Percentiles rank a stretch among this genome's conserved stretches.
These are phyloP conservation scores for Oeneis ivallda DNA, from an alignment of 2,888 invertebrate species.

Conservation along the genomic window DNA sequence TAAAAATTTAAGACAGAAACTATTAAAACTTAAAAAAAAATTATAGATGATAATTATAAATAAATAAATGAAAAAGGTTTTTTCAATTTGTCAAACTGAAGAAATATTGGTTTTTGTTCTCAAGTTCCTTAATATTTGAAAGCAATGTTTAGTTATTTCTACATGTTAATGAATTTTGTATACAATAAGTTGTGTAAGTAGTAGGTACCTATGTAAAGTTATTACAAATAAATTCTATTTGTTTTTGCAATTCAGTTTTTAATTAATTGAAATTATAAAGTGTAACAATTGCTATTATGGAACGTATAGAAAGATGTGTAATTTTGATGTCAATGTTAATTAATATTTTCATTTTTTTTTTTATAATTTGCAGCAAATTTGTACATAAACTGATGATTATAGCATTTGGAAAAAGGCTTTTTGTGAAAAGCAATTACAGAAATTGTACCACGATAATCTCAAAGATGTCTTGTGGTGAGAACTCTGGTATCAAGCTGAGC, in stretches of 20 bases:
- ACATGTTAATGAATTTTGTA: slow-evolving; percentile 13
- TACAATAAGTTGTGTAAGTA: not conserved
- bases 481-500: slow-evolving; percentile 68
- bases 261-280: not conserved
- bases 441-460: slow-evolving; percentile 47
- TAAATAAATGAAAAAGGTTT: no score
- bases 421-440: slow-evolving; percentile 45
- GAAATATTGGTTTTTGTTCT: no score
- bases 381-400: slow-evolving; percentile 59
- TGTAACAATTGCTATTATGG: not conserved
- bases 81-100: no score
- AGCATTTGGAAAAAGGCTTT: slow-evolving; percentile 51
- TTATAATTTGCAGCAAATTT: slow-evolving; percentile 5
- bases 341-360: not conserved
- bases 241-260: not conserved
- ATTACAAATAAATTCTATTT: slow-evolving; percentile 15
- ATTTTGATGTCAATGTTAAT: not conserved
- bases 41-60: no score
- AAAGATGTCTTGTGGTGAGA: slow-evolving; percentile 61
- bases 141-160: not conserved
- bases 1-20: no score
- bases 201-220: slow-evolving; percentile 5
- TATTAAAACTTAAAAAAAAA: no score
- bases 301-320: not conserved
- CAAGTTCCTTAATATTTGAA: not conserved